Base-by-base conservation (phyloP, 2,113 vertebrate genomes). In the Trichechus manatus region DNA sequence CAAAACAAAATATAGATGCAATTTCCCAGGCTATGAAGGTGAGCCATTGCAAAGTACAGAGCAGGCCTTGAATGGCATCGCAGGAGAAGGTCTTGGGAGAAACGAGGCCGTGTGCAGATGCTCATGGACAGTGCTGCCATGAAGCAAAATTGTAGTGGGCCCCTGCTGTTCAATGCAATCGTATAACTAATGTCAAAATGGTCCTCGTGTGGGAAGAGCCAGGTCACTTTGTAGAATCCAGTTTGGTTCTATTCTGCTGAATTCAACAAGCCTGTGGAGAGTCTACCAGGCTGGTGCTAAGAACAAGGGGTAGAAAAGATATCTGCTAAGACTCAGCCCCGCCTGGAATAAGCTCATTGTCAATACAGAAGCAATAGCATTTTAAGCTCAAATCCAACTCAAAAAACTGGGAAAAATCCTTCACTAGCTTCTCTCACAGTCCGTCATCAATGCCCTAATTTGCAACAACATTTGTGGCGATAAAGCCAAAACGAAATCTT, bases 11-110 rank as follows among this genome's bases (percentile, higher is more conserved):
- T 2, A 27, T 98, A 10, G 98, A 98, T 10, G 94, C 2, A 0
- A 98, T 99, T 84, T 82, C 14, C 2, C 98, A 98, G 95, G 97
- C 98, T 53, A 98, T 99, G 98, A 91, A 98, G 98, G 99, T 99
- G n/a, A 97, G 93, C 23, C 2, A 0, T 15, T 61, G 0, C 19
- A 3, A 3, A 0, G 23, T 11, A 0, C 33, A 0, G 29, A 61
- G 89, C 11, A 0, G 42, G 77, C 25, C 61, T 42, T 5, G 0
- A 1, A 1, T 0, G 11, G 68, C 8, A 8, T 3, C 72, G 36
- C 72, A 39, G 72, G n/a, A 77, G 70, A 33, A 4, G 42, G 25
- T 59, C 64, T 63, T 27, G 68, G 20, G 20, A 75, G 27, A 50
- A n/a, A 70, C 5, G 9, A 33, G 39, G 42, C 11, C 44, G 25